A percentile compares a stretch with the other conserved stretches of the same genome.
Conservation (phyloP, 2,888 invertebrate genomes). For the Bombylius discolor region DNA sequence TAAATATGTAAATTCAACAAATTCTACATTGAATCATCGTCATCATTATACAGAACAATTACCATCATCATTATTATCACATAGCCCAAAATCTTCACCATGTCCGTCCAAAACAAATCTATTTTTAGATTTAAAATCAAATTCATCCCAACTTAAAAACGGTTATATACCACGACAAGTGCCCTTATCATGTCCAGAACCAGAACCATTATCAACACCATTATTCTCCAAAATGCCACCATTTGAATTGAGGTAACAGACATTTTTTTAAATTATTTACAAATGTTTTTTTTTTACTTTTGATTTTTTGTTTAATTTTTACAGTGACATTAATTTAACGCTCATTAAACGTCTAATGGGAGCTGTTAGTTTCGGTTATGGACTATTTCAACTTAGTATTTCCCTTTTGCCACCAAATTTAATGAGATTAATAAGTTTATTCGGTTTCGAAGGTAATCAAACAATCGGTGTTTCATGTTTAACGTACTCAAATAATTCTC, state of each 20-base stretch:
- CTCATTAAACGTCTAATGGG: conserved; percentile 46
- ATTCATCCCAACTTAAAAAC: neutral
- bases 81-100: neutral
- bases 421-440: conserved; percentile 44
- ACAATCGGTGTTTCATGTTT: conserved; percentile 44
- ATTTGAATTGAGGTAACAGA: neutral
- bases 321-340: neutral
- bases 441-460: conserved; percentile 53
- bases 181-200: conserved; percentile 14
- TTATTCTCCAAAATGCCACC: neutral
- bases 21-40: no score
- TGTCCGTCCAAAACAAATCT: conserved; percentile 10
- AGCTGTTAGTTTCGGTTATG: conserved; percentile 57
- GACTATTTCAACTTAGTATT: conserved; percentile 52
- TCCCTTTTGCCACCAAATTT: conserved; percentile 53
- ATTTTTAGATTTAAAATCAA: conserved; percentile 8
- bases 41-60: no score
- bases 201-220: conserved; percentile 2
- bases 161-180: conserved; percentile 5
- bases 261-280: neutral
- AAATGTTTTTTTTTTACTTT: neutral
- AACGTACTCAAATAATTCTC: conserved; percentile 45
- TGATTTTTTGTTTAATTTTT: neutral
- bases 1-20: neutral
- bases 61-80: neutral